phyloP scores from a whole-genome alignment of 2,888 invertebrate species.

The Itoplectis maculator region DNA sequence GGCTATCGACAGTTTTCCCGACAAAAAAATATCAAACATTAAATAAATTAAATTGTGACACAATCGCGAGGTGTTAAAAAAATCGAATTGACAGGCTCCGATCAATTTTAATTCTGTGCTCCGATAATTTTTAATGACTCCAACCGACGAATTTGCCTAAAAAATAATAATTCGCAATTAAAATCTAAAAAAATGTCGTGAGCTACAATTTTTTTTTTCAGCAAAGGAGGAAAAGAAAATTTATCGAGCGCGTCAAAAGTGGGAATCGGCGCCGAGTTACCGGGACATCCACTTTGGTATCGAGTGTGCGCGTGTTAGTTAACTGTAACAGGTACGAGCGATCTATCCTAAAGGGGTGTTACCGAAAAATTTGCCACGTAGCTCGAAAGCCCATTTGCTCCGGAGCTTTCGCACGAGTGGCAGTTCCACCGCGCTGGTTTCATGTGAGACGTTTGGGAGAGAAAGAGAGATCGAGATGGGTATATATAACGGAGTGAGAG shows the following conservation, averaged over 20 bases:
- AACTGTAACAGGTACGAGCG: conserved; percentile 23
- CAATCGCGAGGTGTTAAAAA: background rate
- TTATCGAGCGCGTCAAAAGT: background rate
- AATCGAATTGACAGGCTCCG: too few species aligned
- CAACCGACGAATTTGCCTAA: background rate
- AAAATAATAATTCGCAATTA: background rate
- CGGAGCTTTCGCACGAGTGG: conserved; percentile 45
- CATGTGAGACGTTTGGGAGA: conserved; percentile 47
- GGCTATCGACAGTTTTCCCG: background rate
- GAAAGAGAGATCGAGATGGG: conserved; percentile 36
- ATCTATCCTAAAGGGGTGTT: conserved; percentile 46
- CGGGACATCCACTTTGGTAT: conserved; percentile 14
- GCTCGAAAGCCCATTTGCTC: conserved; percentile 54
- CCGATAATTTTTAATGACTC: background rate
- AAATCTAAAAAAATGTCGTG: background rate
- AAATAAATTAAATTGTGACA: conserved; percentile 7
- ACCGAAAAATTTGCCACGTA: conserved; percentile 47
- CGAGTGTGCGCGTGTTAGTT: conserved; percentile 55
- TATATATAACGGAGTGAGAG: conserved; percentile 26
- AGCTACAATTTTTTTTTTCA: background rate
- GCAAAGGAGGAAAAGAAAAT: background rate
- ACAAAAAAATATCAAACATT: background rate
- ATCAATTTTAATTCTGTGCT: too few species aligned
- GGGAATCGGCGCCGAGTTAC: background rate
- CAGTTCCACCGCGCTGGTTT: conserved; percentile 56